These are phyloP conservation scores for Dascillus cervinus DNA, from an alignment of 2,888 invertebrate genomes.

Conservation along the genomic window DNA sequence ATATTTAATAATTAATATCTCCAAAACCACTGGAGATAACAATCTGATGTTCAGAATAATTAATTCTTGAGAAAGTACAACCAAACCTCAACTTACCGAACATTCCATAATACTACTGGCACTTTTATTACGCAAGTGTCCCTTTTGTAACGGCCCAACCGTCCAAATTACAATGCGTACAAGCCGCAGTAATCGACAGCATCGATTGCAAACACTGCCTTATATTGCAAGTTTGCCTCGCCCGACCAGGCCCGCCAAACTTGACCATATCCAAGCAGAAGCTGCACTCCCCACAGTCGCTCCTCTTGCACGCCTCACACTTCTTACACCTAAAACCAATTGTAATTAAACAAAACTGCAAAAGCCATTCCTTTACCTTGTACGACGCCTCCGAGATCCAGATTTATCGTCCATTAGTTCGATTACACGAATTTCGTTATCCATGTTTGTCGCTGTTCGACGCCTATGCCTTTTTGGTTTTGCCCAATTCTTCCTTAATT, in stretches of 20 bases:
- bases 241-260: constrained; percentile 91
- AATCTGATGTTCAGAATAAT: no score
- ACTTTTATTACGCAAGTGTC: constrained; percentile 57
- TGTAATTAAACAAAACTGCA: background rate
- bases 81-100: constrained; percentile 51
- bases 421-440: no score
- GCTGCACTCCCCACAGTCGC: constrained; percentile 92
- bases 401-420: no score
- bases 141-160: constrained; percentile 61
- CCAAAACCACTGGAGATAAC: no score
- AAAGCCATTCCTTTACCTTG: constrained; percentile 41
- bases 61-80: no score
- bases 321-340: constrained; percentile 62
- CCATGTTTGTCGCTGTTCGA: no score
- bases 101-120: constrained; percentile 88
- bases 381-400: constrained; percentile 58
- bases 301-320: constrained; percentile 89
- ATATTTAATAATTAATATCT: no score
- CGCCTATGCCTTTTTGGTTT: no score
- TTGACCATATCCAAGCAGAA: constrained; percentile 98
- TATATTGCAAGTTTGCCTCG: constrained; percentile 95
- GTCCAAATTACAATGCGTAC: constrained; percentile 77
- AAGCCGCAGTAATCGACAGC: constrained; percentile 87
- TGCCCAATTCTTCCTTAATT: no score
- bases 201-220: constrained; percentile 91